Evolutionary conservation across 2,797 vertebrate species (phyloP).

Genomic region (Sandelia bainsii): DNA sequence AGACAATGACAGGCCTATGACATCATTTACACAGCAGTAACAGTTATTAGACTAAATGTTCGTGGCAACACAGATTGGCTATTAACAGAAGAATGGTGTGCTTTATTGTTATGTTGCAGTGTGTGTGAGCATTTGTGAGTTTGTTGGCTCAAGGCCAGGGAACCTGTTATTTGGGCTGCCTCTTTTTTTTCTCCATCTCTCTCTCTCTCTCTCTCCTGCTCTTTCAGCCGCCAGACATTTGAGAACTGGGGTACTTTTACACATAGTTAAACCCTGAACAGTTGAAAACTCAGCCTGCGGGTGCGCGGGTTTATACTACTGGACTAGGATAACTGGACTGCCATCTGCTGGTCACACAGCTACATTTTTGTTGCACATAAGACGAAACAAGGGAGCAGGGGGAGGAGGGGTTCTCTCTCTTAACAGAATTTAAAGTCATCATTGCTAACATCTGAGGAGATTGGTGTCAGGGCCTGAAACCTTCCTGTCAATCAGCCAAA

Average conservation of each 20-base stretch:
- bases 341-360: conserved; percentile 80
- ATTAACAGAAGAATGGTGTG: conserved; percentile 74
- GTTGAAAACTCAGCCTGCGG: conserved; percentile 75
- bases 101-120: conserved; percentile 78
- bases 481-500: conserved; percentile 67
- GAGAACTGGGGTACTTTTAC: conserved; percentile 82
- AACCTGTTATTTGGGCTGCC: conserved; percentile 78
- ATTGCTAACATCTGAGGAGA: conserved; percentile 71
- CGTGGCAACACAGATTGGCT: conserved; percentile 80
- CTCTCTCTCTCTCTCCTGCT: conserved; percentile 18
- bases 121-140: conserved; percentile 78
- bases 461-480: conserved; percentile 70
- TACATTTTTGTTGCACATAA: conserved; percentile 12
- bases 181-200: conserved; percentile 17
- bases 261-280: conserved; percentile 83
- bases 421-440: conserved; percentile 70
- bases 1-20: conserved; percentile 74
- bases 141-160: conserved; percentile 75
- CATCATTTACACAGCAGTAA: conserved; percentile 81
- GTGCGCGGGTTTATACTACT: conserved; percentile 15
- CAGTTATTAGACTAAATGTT: conserved; percentile 80
- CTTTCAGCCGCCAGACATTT: conserved; percentile 73
- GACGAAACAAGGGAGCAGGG: background rate
- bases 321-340: conserved; percentile 84
- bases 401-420: conserved; percentile 48